These are phyloP conservation scores for Syngnathus acus DNA, from an alignment of 2,797 vertebrate genomes.

Conservation along the genomic window DNA sequence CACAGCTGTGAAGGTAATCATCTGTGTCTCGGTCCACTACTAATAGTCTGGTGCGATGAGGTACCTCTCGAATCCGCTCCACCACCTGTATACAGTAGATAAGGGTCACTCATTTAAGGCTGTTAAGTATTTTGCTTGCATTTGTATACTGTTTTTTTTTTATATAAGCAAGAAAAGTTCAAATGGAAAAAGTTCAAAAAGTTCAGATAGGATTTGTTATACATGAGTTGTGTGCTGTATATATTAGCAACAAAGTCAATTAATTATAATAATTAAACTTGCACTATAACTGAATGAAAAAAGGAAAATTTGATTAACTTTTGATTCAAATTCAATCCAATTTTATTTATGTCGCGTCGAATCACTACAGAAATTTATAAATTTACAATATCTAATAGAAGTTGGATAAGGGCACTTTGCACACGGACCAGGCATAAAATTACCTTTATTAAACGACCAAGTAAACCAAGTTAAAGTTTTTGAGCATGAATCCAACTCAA, in stretches of 20 bases:
- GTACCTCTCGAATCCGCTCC: constrained; percentile 79
- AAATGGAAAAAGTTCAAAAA: neutral
- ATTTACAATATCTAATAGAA: too few species aligned
- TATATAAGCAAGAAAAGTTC: neutral
- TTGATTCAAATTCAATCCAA: neutral
- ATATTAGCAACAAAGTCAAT: too few species aligned
- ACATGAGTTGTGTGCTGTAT: too few species aligned
- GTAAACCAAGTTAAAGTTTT: neutral
- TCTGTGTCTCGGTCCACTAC: constrained; percentile 88
- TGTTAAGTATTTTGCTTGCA: neutral
- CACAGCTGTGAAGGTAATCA: constrained; percentile 71
- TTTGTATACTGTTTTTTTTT: neutral
- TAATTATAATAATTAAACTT: too few species aligned
- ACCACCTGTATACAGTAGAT: constrained; percentile 74
- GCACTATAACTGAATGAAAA: too few species aligned
- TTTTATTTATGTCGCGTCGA: too few species aligned
- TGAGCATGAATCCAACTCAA: neutral
- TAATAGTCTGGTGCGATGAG: constrained; percentile 79
- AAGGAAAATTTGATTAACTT: neutral
- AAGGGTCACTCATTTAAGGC: neutral
- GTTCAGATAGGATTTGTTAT: neutral
- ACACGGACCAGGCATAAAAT: too few species aligned
- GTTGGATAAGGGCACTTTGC: too few species aligned
- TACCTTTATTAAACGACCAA: too few species aligned
- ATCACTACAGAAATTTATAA: too few species aligned